These are phyloP conservation scores for Chrysoperla carnea DNA, from an alignment of 1,140 invertebrate species.

Conservation along the genomic window DNA sequence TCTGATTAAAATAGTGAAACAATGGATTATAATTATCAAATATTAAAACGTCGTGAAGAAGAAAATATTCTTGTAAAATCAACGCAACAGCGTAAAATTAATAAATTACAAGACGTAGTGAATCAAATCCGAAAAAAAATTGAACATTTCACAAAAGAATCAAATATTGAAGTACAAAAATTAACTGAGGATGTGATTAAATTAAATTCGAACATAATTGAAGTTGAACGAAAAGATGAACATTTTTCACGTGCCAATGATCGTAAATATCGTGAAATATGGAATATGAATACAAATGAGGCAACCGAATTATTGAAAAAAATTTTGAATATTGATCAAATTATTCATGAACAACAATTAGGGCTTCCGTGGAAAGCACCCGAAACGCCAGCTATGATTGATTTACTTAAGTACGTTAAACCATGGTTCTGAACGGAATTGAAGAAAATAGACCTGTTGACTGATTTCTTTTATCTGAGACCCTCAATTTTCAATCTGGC, in stretches of 20 bases:
- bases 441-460: slow-evolving; percentile 19
- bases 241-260: slow-evolving; percentile 34
- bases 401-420: neutral
- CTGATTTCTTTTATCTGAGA: no score
- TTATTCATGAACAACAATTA: slow-evolving; percentile 49
- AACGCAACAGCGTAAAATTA: slow-evolving; percentile 64
- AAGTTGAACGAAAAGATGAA: slow-evolving; percentile 43
- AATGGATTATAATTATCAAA: slow-evolving; percentile 71
- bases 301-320: slow-evolving; percentile 34
- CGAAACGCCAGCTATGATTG: slow-evolving; percentile 8
- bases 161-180: slow-evolving; percentile 15
- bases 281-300: slow-evolving; percentile 49
- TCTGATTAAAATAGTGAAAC: slow-evolving; percentile 77
- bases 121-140: slow-evolving; percentile 41
- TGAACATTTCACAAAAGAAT: slow-evolving; percentile 35
- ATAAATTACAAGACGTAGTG: slow-evolving; percentile 56
- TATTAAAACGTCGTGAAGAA: slow-evolving; percentile 68
- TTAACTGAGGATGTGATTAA: slow-evolving; percentile 39
- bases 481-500: slow-evolving; percentile 11
- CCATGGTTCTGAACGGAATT: slow-evolving; percentile 14
- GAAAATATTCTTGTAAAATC: slow-evolving; percentile 69
- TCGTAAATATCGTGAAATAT: slow-evolving; percentile 27
- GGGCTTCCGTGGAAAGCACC: slow-evolving; percentile 37
- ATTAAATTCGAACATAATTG: slow-evolving; percentile 39
- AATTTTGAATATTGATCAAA: slow-evolving; percentile 40